Percentiles rank a stretch among this genome's conserved stretches.
Evolutionary conservation across 2,113 vertebrate species (phyloP).

Genomic region (Oreochromis tanganicae): DNA sequence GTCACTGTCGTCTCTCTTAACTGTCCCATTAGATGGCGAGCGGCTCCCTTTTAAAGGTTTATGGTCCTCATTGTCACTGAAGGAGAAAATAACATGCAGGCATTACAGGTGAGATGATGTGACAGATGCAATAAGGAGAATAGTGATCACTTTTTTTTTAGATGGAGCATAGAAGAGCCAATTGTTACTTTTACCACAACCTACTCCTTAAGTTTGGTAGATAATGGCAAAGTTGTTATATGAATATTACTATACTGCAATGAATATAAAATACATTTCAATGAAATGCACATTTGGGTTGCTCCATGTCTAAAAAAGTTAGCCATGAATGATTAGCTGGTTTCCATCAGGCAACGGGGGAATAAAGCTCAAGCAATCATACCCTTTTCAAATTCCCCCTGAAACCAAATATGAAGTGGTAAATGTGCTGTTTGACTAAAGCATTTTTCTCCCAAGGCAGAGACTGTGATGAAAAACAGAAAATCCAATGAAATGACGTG

Average conservation of each 20-base stretch:
- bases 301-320: conserved; percentile 55
- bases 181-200: neutral
- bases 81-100: conserved; percentile 78
- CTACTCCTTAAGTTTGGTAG: neutral
- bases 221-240: neutral
- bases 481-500: conserved; percentile 45
- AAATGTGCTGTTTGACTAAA: conserved; percentile 42
- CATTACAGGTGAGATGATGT: conserved; percentile 69
- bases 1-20: conserved; percentile 95
- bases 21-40: conserved; percentile 92
- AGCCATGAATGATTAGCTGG: conserved; percentile 60
- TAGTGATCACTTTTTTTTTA: conserved; percentile 56
- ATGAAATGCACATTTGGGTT: neutral
- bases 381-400: conserved; percentile 55
- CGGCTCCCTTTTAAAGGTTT: conserved; percentile 95
- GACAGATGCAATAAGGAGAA: conserved; percentile 52
- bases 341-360: conserved; percentile 68
- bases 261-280: neutral
- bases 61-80: conserved; percentile 94
- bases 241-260: neutral
- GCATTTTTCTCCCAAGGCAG: neutral
- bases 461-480: conserved; percentile 50
- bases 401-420: conserved; percentile 66
- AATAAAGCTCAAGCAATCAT: conserved; percentile 57
- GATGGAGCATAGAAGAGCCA: conserved; percentile 48